These are phyloP conservation scores for Lucifuga dentata DNA, from an alignment of 2,113 vertebrate species.

Conservation along the genomic window DNA sequence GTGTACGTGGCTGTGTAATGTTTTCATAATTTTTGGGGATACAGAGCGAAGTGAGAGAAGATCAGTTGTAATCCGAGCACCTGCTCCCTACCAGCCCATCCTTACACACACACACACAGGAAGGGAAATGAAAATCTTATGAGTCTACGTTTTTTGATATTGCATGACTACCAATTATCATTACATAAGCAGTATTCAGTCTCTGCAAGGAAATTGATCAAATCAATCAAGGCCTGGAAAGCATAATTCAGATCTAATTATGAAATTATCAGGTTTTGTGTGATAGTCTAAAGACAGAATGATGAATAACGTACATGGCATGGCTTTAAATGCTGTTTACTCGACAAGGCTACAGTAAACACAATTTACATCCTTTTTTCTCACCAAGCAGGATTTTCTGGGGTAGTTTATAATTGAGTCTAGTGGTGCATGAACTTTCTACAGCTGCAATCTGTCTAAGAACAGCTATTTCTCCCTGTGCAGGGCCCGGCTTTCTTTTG, in stretches of 20 bases:
- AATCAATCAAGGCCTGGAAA: conserved; percentile 55
- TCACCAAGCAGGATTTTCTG: conserved; percentile 66
- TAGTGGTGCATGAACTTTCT: conserved; percentile 77
- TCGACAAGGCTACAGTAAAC: conserved; percentile 67
- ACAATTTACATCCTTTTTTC: conserved; percentile 72
- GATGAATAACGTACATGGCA: conserved; percentile 65
- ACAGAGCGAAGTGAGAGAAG: conserved; percentile 4
- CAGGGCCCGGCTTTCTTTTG: conserved; percentile 65
- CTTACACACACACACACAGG: conserved; percentile 2
- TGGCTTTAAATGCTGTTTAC: conserved; percentile 71
- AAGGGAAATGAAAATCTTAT: conserved; percentile 40
- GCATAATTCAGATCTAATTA: conserved; percentile 57
- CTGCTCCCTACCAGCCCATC: conserved; percentile 14
- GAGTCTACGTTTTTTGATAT: conserved; percentile 8
- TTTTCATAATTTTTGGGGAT: conserved; percentile 33
- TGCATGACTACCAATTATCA: conserved; percentile 22
- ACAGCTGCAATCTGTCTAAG: conserved; percentile 75
- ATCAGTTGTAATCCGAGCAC: conserved; percentile 22
- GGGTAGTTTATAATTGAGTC: conserved; percentile 81
- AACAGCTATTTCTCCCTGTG: conserved; percentile 68
- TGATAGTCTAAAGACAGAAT: conserved; percentile 47
- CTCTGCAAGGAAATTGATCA: conserved; percentile 25
- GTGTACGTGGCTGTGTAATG: not conserved
- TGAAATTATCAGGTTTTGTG: conserved; percentile 41
- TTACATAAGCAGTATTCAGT: conserved; percentile 18